These are phyloP conservation scores for Brachypterus glaber DNA, from an alignment of 2,888 invertebrate genomes.

Conservation along the genomic window DNA sequence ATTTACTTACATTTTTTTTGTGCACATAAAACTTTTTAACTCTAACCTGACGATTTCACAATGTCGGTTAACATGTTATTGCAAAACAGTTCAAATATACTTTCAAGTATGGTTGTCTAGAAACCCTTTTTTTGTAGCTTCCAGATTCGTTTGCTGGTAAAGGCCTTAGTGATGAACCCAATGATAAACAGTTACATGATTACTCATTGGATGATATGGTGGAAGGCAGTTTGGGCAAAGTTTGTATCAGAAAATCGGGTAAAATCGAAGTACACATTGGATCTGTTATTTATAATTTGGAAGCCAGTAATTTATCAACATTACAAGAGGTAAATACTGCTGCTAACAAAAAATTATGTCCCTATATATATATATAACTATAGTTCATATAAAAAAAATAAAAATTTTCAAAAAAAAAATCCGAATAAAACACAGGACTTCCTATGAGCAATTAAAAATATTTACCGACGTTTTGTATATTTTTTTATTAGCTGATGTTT, in stretches of 20 bases:
- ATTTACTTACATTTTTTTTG: too few species aligned
- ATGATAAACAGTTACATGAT: constrained; percentile 28
- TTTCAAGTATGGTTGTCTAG: too few species aligned
- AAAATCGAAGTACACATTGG: constrained; percentile 34
- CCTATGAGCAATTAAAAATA: too few species aligned
- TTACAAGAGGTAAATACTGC: constrained; percentile 15
- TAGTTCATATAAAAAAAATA: too few species aligned
- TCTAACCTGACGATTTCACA: too few species aligned
- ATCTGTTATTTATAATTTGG: constrained; percentile 29
- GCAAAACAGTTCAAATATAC: too few species aligned
- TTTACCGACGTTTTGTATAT: too few species aligned
- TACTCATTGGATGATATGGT: constrained; percentile 31
- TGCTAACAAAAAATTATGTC: neutral
- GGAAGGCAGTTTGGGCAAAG: constrained; percentile 36
- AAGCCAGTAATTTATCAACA: constrained; percentile 19
- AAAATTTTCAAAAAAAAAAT: too few species aligned
- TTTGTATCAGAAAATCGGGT: constrained; percentile 33
- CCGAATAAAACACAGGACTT: too few species aligned
- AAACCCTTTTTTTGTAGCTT: constrained; percentile 26
- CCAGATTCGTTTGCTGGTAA: constrained; percentile 36
- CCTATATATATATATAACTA: neutral
- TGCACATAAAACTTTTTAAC: too few species aligned
- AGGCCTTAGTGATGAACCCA: constrained; percentile 33
- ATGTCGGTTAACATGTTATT: too few species aligned
- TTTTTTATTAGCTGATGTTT: too few species aligned